Base-by-base conservation (phyloP, 2,797 vertebrate species). In the Poecilia picta region DNA sequence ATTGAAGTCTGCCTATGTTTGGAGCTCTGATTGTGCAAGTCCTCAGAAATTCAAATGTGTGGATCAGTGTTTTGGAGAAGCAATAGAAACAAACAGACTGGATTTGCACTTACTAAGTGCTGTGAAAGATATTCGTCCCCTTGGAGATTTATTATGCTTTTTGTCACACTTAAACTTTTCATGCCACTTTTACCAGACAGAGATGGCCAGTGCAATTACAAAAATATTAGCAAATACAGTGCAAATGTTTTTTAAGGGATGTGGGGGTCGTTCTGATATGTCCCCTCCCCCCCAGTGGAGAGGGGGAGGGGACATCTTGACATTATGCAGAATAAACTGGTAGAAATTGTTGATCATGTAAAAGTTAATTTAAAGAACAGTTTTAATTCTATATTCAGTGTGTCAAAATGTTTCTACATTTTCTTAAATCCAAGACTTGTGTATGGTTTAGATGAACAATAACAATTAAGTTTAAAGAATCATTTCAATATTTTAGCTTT, bases 11-110 rank as follows among this genome's bases (percentile, higher is more conserved):
- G 76, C 39, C n/a, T 45, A 43, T 39, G 31, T 41, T 64, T 73
- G 43, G 23, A 78, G 55, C 55, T 47, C 13, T n/a, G 41, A n/a
- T 64, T 59, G 70, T 78, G 28, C 71, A 79, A 73, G 25, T 78
- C 31, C 28, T 62, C 25, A 73, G n/a, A 78, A 53, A 72, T 20
- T 62, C 23, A 49, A 73, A 46, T 5, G 41, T 41, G 33, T 23
- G 18, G 28, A 25, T 59, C 53, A 20, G 16, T 59, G 13, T 59
- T 75, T 28, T 15, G 41, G 25, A 57, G 31, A 23, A 45, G n/a
- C 68, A 57, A 10, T 36, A 49, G 45, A 20, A 12, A 6, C 2
- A 36, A 41, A 33, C 5, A 39, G 25, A 25, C 41, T 5, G 2
- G 11, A 45, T 45, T 16, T 77, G 25, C 5, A 23, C 15, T n/a